Percentiles rank a stretch among this genome's conserved stretches.
These are phyloP conservation scores for Dorcus hopei DNA, from an alignment of 2,888 invertebrate species.

Conservation along the genomic window DNA sequence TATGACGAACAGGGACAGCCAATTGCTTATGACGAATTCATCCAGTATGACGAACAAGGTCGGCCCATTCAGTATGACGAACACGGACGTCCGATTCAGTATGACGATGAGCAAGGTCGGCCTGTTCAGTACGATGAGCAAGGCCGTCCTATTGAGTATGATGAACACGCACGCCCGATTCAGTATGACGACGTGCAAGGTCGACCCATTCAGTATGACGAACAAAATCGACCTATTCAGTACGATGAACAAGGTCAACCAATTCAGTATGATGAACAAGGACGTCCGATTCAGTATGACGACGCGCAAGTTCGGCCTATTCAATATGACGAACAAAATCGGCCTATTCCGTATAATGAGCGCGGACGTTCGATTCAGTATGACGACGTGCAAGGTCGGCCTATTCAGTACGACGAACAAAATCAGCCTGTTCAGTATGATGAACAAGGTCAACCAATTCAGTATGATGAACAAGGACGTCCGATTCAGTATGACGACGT, in stretches of 20 bases:
- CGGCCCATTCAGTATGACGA: constrained; percentile 23
- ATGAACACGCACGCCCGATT: constrained; percentile 22
- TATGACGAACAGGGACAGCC: background rate
- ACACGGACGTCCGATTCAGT: constrained; percentile 22
- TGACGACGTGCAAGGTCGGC: constrained; percentile 2
- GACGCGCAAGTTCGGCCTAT: constrained; percentile 26
- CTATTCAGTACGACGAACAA: constrained; percentile 17
- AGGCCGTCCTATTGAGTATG: constrained; percentile 25
- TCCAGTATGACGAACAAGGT: constrained; percentile 20
- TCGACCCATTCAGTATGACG: constrained; percentile 19
- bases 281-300: constrained; percentile 8
- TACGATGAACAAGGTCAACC: constrained; percentile 30
- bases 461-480: constrained; percentile 32
- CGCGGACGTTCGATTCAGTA: constrained; percentile 20
- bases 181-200: constrained; percentile 8
- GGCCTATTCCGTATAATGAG: constrained; percentile 26
- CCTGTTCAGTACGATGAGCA: constrained; percentile 18
- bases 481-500: constrained; percentile 23
- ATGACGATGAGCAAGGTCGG: constrained; percentile 24
- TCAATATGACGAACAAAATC: constrained; percentile 27
- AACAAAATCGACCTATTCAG: constrained; percentile 13
- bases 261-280: constrained; percentile 26
- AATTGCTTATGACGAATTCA: background rate
- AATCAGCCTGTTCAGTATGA: constrained; percentile 25
- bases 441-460: constrained; percentile 24